Percentiles rank a stretch among this genome's conserved stretches.
These are phyloP conservation scores for Axinella damicornis DNA, from an alignment of 37 sponge, comb jelly and placozoan genomes.

Conservation along the genomic window DNA sequence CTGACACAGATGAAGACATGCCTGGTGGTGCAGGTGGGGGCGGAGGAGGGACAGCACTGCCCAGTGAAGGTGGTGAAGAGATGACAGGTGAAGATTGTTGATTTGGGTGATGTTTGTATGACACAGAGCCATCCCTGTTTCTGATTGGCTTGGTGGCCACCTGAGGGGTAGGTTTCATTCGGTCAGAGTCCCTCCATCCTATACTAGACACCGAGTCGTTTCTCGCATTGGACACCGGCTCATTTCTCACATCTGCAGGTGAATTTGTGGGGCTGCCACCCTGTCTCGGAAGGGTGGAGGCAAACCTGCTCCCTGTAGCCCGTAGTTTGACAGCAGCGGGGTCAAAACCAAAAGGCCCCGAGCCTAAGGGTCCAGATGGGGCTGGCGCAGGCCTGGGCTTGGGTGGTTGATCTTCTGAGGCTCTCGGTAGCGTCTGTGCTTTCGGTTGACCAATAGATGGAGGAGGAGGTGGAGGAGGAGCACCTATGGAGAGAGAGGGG, in stretches of 20 bases:
- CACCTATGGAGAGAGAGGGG: slow-evolving; percentile 1
- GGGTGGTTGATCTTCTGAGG: background rate
- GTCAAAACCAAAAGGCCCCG: slow-evolving; percentile 52
- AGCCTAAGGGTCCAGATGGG: background rate
- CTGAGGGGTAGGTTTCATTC: slow-evolving; percentile 22
- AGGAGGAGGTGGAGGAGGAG: slow-evolving; percentile 76
- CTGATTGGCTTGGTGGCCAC: slow-evolving; percentile 30
- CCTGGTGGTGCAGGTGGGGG: slow-evolving; percentile 20
- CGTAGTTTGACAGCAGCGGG: slow-evolving; percentile 41
- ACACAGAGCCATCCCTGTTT: background rate
- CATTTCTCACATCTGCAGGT: too few species aligned
- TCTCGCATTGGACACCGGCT: too few species aligned
- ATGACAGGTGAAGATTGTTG: slow-evolving; percentile 28
- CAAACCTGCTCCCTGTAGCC: slow-evolving; percentile 24
- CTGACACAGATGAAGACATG: too few species aligned
- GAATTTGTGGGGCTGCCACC: too few species aligned
- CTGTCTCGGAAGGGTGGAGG: slow-evolving; percentile 26
- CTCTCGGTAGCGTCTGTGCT: background rate
- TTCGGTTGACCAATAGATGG: slow-evolving; percentile 39
- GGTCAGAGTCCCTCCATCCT: background rate
- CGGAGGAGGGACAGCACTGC: background rate
- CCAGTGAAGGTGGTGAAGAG: slow-evolving; percentile 49
- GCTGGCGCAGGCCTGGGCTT: slow-evolving; percentile 1
- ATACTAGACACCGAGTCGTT: too few species aligned
- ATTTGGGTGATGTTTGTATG: background rate